Base-by-base conservation (phyloP, 1,140 invertebrate species). In the Dolichoris vasculosae region DNA sequence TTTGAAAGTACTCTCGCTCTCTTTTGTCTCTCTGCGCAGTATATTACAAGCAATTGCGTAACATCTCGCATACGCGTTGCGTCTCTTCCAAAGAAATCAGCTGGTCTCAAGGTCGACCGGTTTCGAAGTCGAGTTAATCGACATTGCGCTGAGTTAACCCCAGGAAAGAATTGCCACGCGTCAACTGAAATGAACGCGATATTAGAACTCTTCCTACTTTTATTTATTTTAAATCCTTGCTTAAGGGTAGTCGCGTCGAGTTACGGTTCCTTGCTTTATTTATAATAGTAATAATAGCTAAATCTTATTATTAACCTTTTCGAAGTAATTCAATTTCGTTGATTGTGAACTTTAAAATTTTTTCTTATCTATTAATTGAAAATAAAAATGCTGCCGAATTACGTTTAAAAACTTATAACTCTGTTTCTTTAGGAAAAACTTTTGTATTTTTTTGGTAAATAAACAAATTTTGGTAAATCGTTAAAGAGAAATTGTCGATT, bases 21-120 rank as follows among this genome's bases (percentile, higher is more conserved):
- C 26, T 35, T 79, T 71, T 48, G 73, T 48, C 78, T 81, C 83
- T n/a, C 26, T 15, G 78, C 59, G 38, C 59, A 43, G n/a, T 23
- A 46, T 46, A 83, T 63, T 81, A 77, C 20, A 30, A 35, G 59
- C 59, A 46, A 78, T 86, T 86, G 80, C 84, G 80, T 82, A 86
- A 86, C 59, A 59, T 11, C 55, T 59, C 78, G 17, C 75, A 63
- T 51, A 48, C 69, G 67, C 64, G 84, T 73, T 23, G 79, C 71
- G 30, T 38, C 26, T 38, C 8, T 55, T 46, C 30, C 79, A 13
- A 77, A 81, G 79, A 64, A 86, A 89, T 90, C 90, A 90, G 89
- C 89, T 90, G 89, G 87, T 89, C 43, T 87, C 89, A 90, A 90
- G 89, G 89, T 88, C 87, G 86, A 83, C 88, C 73, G 89, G 83